Evolutionary conservation across 2,113 vertebrate species (phyloP).

Genomic region (Sterna hirundo): DNA sequence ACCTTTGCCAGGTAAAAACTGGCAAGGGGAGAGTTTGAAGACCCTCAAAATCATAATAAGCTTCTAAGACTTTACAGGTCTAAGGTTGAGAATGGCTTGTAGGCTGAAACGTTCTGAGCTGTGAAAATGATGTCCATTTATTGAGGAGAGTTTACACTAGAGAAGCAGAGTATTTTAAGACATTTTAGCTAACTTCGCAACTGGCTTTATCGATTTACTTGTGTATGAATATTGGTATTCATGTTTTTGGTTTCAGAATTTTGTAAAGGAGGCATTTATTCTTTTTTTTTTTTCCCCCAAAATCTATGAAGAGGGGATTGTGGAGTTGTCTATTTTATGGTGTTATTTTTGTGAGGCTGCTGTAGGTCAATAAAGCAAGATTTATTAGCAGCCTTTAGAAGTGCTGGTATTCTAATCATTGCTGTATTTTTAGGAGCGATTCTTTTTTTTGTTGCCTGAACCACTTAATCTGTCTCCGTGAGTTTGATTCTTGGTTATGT

Average conservation of each 20-base stretch:
- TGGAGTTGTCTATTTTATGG: not conserved
- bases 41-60: not conserved
- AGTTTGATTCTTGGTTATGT: not conserved
- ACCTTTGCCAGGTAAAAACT: conserved; percentile 51
- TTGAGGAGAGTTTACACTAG: not conserved
- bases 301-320: not conserved
- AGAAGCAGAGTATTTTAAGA: conserved; percentile 13
- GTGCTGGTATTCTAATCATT: not conserved
- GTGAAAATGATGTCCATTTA: not conserved
- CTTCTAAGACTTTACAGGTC: not conserved
- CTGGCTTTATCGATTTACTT: not conserved
- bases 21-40: not conserved
- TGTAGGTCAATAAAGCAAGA: conserved; percentile 24
- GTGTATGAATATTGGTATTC: not conserved
- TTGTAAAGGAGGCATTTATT: not conserved
- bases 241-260: not conserved
- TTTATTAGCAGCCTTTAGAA: conserved; percentile 18
- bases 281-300: not conserved
- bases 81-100: not conserved
- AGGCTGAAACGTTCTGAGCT: not conserved
- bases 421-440: not conserved
- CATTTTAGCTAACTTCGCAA: not conserved
- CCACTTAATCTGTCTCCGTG: not conserved
- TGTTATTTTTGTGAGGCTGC: not conserved
- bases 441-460: not conserved